These are phyloP conservation scores for Anas acuta DNA, from an alignment of 2,797 vertebrate genomes.

Conservation along the genomic window DNA sequence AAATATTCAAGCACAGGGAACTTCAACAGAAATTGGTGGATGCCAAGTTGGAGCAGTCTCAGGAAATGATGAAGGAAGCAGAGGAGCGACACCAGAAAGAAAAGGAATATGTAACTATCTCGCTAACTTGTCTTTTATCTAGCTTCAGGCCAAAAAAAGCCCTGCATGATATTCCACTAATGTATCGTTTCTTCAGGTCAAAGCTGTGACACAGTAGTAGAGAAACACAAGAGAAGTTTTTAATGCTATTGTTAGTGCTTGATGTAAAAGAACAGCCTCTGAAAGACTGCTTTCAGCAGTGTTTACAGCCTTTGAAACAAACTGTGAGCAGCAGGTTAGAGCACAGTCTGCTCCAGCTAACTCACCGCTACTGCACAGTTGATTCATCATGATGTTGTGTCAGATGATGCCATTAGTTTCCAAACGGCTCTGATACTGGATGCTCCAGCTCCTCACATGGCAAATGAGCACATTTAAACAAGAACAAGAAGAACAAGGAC, in stretches of 20 bases:
- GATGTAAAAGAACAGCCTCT: neutral
- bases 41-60: constrained; percentile 90
- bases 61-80: constrained; percentile 87
- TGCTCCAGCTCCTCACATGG: neutral
- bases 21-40: constrained; percentile 94
- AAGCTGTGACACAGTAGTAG: neutral
- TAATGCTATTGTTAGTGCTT: neutral
- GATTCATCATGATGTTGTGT: rapidly evolving
- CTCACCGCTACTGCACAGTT: neutral
- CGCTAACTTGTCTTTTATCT: neutral
- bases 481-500: neutral
- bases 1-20: constrained; percentile 92
- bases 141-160: neutral
- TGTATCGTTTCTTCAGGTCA: neutral
- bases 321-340: neutral
- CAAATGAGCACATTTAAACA: neutral
- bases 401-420: neutral
- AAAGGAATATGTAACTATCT: constrained; percentile 92
- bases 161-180: neutral
- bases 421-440: neutral
- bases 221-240: neutral
- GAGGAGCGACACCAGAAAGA: constrained; percentile 90
- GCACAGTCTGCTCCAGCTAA: neutral
- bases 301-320: neutral
- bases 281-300: neutral